Conservation (phyloP, 1,140 invertebrate genomes). For the Octopus bimaculoides region DNA sequence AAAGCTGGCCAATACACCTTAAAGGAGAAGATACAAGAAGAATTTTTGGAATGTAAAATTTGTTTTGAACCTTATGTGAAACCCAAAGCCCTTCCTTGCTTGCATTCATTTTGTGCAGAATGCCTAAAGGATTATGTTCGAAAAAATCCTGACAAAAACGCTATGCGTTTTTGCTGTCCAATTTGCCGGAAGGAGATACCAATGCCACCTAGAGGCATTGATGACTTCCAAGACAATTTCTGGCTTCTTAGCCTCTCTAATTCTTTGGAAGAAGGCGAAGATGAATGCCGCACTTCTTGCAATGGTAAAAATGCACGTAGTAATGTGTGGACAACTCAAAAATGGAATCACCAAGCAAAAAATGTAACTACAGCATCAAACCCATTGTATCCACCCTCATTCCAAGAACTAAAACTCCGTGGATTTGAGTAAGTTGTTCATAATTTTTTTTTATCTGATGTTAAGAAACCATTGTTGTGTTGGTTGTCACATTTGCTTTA, state of each 20-base stretch:
- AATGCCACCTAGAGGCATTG: slow-evolving; percentile 45
- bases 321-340: background rate
- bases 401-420: slow-evolving; percentile 40
- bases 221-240: slow-evolving; percentile 52
- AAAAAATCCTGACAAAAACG: slow-evolving; percentile 39
- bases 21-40: slow-evolving; percentile 52
- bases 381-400: slow-evolving; percentile 43
- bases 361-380: slow-evolving; percentile 28
- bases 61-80: slow-evolving; percentile 49
- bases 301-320: slow-evolving; percentile 18
- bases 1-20: slow-evolving; percentile 33
- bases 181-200: slow-evolving; percentile 52
- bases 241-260: slow-evolving; percentile 45
- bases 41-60: slow-evolving; percentile 55
- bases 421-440: slow-evolving; percentile 41
- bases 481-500: slow-evolving; percentile 11
- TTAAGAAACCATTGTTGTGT: background rate
- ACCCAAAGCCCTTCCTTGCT: slow-evolving; percentile 82
- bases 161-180: slow-evolving; percentile 51
- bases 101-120: slow-evolving; percentile 89
- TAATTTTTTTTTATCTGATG: slow-evolving; percentile 58
- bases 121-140: slow-evolving; percentile 64
- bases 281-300: slow-evolving; percentile 18
- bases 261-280: slow-evolving; percentile 43
- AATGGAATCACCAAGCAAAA: slow-evolving; percentile 19